Percentiles rank a stretch among this genome's conserved stretches.
phyloP scores from a whole-genome alignment of 2,113 vertebrate species.

The Erinaceus europaeus region DNA sequence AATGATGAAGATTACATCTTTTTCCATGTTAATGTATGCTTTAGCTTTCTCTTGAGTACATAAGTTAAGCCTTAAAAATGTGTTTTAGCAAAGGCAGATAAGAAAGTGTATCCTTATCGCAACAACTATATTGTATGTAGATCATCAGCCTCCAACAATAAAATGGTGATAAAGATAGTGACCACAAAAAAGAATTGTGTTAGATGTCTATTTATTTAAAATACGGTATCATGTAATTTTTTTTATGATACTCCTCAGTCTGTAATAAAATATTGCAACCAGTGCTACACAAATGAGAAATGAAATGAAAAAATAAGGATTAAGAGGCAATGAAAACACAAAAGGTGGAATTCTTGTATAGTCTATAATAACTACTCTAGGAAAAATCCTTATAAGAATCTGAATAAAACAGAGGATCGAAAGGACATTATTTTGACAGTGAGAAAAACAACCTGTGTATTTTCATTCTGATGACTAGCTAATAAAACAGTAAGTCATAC shows the following conservation, averaged over 20 bases:
- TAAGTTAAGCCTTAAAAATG: not conserved
- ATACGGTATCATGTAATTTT: not conserved
- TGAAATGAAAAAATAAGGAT: not conserved
- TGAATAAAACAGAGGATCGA: not conserved
- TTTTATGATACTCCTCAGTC: not conserved
- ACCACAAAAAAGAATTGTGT: too few relatives aligned
- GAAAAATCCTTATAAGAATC: not conserved
- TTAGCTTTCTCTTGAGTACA: not conserved
- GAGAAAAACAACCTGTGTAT: conserved; percentile 1
- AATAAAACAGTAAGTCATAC: not conserved
- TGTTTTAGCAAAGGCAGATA: too few relatives aligned
- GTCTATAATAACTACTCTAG: not conserved
- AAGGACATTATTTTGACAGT: not conserved
- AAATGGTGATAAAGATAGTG: too few relatives aligned
- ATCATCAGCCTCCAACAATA: too few relatives aligned
- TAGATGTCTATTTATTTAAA: conserved; percentile 9
- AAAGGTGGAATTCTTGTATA: not conserved
- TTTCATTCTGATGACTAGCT: conserved; percentile 24
- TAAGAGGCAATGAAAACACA: not conserved
- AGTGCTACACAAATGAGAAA: not conserved
- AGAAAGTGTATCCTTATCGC: too few relatives aligned
- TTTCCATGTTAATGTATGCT: not conserved
- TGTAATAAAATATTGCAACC: not conserved
- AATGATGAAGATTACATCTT: not conserved
- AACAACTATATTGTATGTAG: too few relatives aligned